Evolutionary conservation across 2,888 invertebrate species (phyloP), one percentile per base, ranked within the genome.

Genomic region (Thymelicus sylvestris): DNA sequence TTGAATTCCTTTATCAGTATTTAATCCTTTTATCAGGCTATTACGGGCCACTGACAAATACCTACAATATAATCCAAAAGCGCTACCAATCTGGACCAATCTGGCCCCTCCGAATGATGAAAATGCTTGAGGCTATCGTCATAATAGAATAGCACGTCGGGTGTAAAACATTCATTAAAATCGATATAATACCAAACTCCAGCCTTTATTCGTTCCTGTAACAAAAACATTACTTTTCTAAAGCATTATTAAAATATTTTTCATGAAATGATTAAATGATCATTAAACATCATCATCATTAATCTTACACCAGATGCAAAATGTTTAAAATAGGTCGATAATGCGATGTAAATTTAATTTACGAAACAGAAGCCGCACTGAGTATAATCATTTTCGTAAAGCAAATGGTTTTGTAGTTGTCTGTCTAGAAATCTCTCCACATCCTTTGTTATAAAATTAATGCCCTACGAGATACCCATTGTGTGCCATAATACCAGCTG

Each of bases 361-460:
- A 19, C 19, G 50, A 52, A 52, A 52, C 19, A 52, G 15, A 52
- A 19, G 15, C 15, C 7, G 15, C 50, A 52, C 38, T 12, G 47
- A 12, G 47, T 12, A 47, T 31, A 60, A 50, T 41, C 19, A 65
- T 65, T 70, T 65, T 41, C 48, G 48, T 70, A 59, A 39, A 13
- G 19, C 59, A 70, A 70, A 64, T 39, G 24, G 50, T 50, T 69
- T 50, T 50, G 10, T 64, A 70, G 59, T 64, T 65, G 65, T 60
- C 69, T 65, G 59, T 70, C 65, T 70, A 60, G 60, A 64, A 65
- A 60, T 41, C 38, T 57, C 64, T 64, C 59, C 39, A 64, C 59
- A 69, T 65, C 59, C 59, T 65, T 59, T 69, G 69, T 69, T 69
- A 59, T 39, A 63, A 69, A 69, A 69, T 69, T 69, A 69, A 69